Percentiles rank a stretch among this genome's conserved stretches.
Conservation (phyloP, 2,797 vertebrate genomes). For the Podargus strigoides region DNA sequence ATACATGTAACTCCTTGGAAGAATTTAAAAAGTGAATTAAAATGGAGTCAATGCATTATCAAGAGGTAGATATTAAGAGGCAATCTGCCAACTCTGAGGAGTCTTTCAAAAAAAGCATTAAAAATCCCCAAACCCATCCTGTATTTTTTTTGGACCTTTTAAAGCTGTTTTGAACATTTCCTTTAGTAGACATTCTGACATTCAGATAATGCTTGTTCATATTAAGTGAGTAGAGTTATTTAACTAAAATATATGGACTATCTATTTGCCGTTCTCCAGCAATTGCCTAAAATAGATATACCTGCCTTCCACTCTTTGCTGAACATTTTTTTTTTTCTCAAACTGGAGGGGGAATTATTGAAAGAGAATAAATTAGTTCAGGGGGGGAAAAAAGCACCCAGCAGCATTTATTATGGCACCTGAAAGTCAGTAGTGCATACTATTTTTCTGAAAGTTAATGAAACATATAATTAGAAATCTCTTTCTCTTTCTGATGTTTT, state of each 20-base stretch:
- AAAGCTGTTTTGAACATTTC: neutral
- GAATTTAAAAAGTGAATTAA: neutral
- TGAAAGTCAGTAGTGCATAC: neutral
- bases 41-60: neutral
- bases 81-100: neutral
- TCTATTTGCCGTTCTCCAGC: neutral
- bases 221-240: neutral
- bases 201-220: neutral
- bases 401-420: neutral
- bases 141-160: neutral
- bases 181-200: neutral
- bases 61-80: neutral
- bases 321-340: neutral
- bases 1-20: neutral
- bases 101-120: neutral
- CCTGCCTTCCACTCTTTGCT: neutral
- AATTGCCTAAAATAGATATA: neutral
- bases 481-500: slow-evolving; percentile 10
- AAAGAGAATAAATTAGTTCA: neutral
- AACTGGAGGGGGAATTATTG: neutral
- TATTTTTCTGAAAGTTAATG: slow-evolving; percentile 41
- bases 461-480: slow-evolving; percentile 48
- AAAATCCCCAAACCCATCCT: neutral
- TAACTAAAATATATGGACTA: neutral
- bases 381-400: neutral